A percentile compares a stretch with the other conserved stretches of the same genome.
Evolutionary conservation across 2,888 invertebrate species (phyloP).

Genomic region (Cheilosia urbana): DNA sequence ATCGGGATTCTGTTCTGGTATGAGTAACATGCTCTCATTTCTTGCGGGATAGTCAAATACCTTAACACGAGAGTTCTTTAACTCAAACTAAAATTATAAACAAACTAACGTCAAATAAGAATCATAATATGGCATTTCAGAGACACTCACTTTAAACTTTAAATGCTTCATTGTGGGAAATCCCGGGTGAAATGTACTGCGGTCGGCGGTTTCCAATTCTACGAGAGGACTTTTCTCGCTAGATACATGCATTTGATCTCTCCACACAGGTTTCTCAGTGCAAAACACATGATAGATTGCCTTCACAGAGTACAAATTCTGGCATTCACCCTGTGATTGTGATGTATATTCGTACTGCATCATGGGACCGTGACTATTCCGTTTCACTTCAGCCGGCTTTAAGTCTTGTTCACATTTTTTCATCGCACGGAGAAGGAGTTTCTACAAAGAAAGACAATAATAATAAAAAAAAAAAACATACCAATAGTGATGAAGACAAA

Average conservation of each 20-base stretch:
- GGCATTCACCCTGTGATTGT: conserved; percentile 85
- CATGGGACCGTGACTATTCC: conserved; percentile 96
- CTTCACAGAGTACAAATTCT: conserved; percentile 87
- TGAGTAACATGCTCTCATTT: conserved; percentile 92
- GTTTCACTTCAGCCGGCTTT: conserved; percentile 87
- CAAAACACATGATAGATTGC: conserved; percentile 82
- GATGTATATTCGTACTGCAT: conserved; percentile 89
- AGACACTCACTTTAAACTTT: conserved; percentile 87
- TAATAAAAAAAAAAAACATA: neutral
- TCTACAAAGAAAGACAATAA: conserved; percentile 83
- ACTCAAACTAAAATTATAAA: conserved; percentile 85
- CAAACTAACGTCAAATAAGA: neutral
- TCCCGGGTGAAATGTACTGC: conserved; percentile 88
- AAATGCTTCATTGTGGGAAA: conserved; percentile 96
- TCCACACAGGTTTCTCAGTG: conserved; percentile 79
- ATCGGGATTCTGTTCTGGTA: conserved; percentile 84
- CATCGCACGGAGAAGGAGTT: conserved; percentile 91
- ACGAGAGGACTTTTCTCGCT: conserved; percentile 77
- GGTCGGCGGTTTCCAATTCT: conserved; percentile 78
- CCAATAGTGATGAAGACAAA: conserved; percentile 76
- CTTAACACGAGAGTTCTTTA: conserved; percentile 90
- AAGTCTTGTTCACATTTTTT: conserved; percentile 87
- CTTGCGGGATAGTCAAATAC: conserved; percentile 95
- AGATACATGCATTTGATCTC: conserved; percentile 78
- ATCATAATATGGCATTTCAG: neutral